Evolutionary conservation across 2,113 vertebrate genomes (phyloP).

Genomic region (Tragulus kanchil): DNA sequence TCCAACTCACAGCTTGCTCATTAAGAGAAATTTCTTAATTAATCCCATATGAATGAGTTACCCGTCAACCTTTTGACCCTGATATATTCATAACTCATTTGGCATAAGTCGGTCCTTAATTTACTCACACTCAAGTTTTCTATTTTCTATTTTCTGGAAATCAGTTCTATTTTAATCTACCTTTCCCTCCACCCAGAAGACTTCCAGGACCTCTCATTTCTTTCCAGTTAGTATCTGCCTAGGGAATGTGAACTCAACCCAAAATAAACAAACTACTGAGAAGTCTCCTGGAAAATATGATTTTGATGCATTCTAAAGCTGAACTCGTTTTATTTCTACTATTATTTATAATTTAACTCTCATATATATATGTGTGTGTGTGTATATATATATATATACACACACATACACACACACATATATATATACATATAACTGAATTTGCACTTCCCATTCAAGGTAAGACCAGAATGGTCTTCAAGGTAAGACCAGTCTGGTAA

Average conservation of each 20-base stretch:
- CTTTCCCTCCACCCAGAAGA: background rate
- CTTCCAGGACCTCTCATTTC: background rate
- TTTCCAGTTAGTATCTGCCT: background rate
- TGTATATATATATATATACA: no score
- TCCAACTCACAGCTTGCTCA: slow-evolving; percentile 9
- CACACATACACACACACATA: no score
- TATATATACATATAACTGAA: background rate
- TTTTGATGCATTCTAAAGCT: background rate
- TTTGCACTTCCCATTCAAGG: background rate
- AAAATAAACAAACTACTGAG: background rate
- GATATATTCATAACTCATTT: slow-evolving; percentile 19
- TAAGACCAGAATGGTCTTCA: no score
- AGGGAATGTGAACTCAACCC: background rate
- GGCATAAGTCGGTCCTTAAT: background rate
- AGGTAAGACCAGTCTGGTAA: no score
- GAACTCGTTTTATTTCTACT: slow-evolving; percentile 1
- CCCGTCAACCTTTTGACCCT: background rate
- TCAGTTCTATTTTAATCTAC: background rate
- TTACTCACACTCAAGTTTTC: slow-evolving; percentile 23
- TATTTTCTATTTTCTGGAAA: slow-evolving; percentile 51
- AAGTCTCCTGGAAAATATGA: slow-evolving; percentile 9
- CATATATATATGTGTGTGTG: background rate
- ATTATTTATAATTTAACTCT: slow-evolving; percentile 34
- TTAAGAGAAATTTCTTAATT: slow-evolving; percentile 3
- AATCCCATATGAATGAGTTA: slow-evolving; percentile 1